Evolutionary conservation across 2,888 invertebrate species (phyloP).

Genomic region (Schrankia costaestrigalis): DNA sequence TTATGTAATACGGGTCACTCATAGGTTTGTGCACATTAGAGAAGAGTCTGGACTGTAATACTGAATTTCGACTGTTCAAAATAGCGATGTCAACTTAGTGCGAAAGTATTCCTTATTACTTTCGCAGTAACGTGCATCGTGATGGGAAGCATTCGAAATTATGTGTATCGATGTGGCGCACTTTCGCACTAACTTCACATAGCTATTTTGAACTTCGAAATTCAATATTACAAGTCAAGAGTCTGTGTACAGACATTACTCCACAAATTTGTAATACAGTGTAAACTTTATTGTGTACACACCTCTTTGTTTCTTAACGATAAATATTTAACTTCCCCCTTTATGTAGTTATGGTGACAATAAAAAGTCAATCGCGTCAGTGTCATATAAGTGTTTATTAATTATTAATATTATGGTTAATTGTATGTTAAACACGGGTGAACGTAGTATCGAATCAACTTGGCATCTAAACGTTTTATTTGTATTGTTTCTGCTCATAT

Average conservation of each 20-base stretch:
- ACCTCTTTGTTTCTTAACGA: constrained; percentile 32
- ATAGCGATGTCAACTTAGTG: too few species aligned
- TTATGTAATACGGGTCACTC: constrained; percentile 32
- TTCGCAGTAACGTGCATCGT: too few species aligned
- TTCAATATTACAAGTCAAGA: too few species aligned
- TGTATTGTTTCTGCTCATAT: constrained; percentile 24
- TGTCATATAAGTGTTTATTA: constrained; percentile 56
- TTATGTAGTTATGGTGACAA: constrained; percentile 44
- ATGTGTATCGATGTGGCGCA: too few species aligned
- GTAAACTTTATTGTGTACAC: constrained; percentile 45
- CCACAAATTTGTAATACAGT: constrained; percentile 25
- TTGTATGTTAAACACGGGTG: constrained; percentile 38
- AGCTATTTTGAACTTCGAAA: too few species aligned
- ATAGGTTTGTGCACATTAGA: constrained; percentile 52
- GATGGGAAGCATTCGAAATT: too few species aligned
- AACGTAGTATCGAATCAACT: constrained; percentile 34
- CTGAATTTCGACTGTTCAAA: too few species aligned
- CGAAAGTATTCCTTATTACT: too few species aligned
- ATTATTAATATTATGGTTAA: constrained; percentile 35
- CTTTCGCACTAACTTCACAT: too few species aligned
- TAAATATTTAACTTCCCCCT: constrained; percentile 15
- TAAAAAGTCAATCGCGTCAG: constrained; percentile 59
- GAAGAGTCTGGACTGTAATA: too few species aligned
- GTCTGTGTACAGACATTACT: constrained; percentile 24
- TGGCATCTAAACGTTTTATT: constrained; percentile 41